These are phyloP conservation scores for Drosophila pseudoobscura DNA, from an alignment of 1,140 invertebrate species.

Conservation along the genomic window DNA sequence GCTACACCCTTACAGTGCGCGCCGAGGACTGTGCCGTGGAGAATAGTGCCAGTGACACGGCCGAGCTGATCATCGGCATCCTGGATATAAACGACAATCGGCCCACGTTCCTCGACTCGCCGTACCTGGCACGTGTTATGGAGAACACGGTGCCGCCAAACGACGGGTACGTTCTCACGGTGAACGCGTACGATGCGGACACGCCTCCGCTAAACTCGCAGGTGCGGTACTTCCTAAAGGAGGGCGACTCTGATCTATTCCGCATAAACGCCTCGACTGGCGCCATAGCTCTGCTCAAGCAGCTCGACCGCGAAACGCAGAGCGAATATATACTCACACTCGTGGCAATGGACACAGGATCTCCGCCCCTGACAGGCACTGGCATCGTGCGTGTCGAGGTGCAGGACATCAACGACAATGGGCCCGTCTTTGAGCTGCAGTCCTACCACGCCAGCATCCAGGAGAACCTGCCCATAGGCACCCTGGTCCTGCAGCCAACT, in stretches of 20 bases:
- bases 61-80: conserved; percentile 87
- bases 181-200: conserved; percentile 94
- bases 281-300: conserved; percentile 91
- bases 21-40: conserved; percentile 90
- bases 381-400: conserved; percentile 94
- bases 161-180: conserved; percentile 90
- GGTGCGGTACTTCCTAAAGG: conserved; percentile 95
- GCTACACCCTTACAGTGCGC: conserved; percentile 92
- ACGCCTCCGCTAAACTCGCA: conserved; percentile 94
- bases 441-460: conserved; percentile 90
- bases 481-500: conserved; percentile 88
- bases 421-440: conserved; percentile 91
- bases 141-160: conserved; percentile 93
- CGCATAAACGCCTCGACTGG: conserved; percentile 94
- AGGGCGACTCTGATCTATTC: conserved; percentile 94
- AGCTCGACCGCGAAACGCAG: conserved; percentile 92
- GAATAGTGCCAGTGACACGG: conserved; percentile 86
- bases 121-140: conserved; percentile 95
- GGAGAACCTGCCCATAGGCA: conserved; percentile 90
- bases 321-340: conserved; percentile 92
- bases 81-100: conserved; percentile 97
- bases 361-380: conserved; percentile 93
- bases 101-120: conserved; percentile 95
- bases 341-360: conserved; percentile 96
- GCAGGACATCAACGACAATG: conserved; percentile 97